These are phyloP conservation scores for Drosophila robusta DNA, from an alignment of 2,888 invertebrate species.

Conservation along the genomic window DNA sequence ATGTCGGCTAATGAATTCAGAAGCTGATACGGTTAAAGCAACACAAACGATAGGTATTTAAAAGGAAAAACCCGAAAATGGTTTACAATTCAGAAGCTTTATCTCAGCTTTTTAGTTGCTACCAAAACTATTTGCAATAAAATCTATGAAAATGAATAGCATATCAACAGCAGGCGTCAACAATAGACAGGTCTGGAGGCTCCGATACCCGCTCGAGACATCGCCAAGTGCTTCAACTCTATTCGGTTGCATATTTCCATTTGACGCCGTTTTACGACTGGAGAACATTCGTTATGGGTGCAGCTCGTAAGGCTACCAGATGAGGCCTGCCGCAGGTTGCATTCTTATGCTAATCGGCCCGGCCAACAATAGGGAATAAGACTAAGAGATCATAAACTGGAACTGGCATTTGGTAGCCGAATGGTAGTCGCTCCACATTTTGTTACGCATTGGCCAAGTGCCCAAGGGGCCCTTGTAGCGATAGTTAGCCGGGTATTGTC, in stretches of 20 bases:
- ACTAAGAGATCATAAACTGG: constrained; percentile 44
- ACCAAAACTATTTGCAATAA: constrained; percentile 74
- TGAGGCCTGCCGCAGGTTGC: constrained; percentile 62
- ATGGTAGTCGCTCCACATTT: constrained; percentile 61
- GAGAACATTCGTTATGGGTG: constrained; percentile 59
- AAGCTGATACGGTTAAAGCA: background rate
- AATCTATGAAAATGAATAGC: constrained; percentile 50
- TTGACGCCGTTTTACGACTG: constrained; percentile 43
- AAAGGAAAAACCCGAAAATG: constrained; percentile 7
- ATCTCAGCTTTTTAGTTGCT: constrained; percentile 36
- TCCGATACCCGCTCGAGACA: constrained; percentile 20
- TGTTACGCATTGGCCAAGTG: constrained; percentile 48
- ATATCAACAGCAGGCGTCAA: constrained; percentile 29
- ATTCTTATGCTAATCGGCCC: constrained; percentile 73
- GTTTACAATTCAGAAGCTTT: constrained; percentile 61
- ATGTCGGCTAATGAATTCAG: background rate
- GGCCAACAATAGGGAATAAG: constrained; percentile 47
- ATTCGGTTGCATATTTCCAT: constrained; percentile 34
- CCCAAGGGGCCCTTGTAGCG: constrained; percentile 38
- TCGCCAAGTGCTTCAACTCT: constrained; percentile 44
- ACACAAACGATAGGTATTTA: constrained; percentile 5
- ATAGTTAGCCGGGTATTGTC: constrained; percentile 70
- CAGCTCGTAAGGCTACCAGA: constrained; percentile 49
- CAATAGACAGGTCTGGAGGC: constrained; percentile 25
- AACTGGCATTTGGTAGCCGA: constrained; percentile 39